Base-by-base conservation (phyloP, 2,888 invertebrate species). In the Bombyx huttoni region DNA sequence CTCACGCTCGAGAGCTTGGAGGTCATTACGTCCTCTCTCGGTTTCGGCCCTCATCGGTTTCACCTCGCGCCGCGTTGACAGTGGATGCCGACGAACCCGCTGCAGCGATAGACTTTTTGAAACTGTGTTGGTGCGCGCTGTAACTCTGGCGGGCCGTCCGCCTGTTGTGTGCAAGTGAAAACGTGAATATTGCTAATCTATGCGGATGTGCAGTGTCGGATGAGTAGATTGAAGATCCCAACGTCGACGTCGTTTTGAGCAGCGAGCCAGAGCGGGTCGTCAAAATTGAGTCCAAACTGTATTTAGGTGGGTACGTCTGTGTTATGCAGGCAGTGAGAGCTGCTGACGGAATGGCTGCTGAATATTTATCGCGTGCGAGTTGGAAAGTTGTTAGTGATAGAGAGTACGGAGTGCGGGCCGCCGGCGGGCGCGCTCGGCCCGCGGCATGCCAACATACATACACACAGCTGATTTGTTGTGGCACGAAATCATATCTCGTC, bases 201-300 rank as follows among this genome's bases (percentile, higher is more conserved):
- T 82, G 80, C 89, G 89, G 89, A 89, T 89, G 87, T 89, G 89
- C 88, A 89, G 85, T 89, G 87, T 84, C 86, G 87, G 85, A 87
- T 85, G 68, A 80, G 74, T 84, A 81, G 81, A 81, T 78, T 78
- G 40, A 67, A 73, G 68, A 75, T 75, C 71, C 75, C 70, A 77
- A 81, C 80, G 66, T 66, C 72, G 64, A 66, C 74, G 68, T 64
- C 77, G 68, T 81, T 78, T 79, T 67, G 80, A 73, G 74, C 72
- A 62, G 72, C 75, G 80, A 75, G 79, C 68, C 71, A 78, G 71
- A 78, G 74, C 67, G 78, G 80, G 75, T 67, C 84, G 83, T 80
- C 88, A 85, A 88, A 86, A 89, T 89, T 88, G 89, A 87, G 83
- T 84, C 88, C 76, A 88, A 86, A 82, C 79, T 88, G 80, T 88